Evolutionary conservation across 53 echinoderm and acorn worm species (phyloP).

Genomic region (Arbacia lixula): DNA sequence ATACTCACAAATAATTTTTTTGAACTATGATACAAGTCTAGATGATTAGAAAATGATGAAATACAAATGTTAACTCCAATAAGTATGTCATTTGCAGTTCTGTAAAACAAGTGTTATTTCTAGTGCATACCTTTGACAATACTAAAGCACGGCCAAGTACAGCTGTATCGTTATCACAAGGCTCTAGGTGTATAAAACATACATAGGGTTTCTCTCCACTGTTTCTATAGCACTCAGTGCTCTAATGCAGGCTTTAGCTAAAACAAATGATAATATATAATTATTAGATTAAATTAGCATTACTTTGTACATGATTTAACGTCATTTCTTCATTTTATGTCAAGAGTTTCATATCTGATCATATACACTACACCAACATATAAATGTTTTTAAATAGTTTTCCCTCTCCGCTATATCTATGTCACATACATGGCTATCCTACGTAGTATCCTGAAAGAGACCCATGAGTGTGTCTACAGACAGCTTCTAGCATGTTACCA

Average conservation of each 20-base stretch:
- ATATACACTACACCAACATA: conserved; percentile 52
- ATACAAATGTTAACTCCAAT: conserved; percentile 33
- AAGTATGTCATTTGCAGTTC: conserved; percentile 43
- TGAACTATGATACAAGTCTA: conserved; percentile 48
- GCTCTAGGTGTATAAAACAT: conserved; percentile 51
- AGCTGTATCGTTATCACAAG: conserved; percentile 16
- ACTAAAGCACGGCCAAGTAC: conserved; percentile 36
- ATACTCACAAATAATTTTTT: conserved; percentile 33
- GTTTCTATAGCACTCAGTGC: conserved; percentile 27
- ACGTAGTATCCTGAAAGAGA: not conserved
- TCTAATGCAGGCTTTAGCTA: conserved; percentile 26
- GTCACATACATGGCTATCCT: conserved; percentile 41
- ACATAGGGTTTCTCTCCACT: conserved; percentile 19
- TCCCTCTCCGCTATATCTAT: conserved; percentile 16
- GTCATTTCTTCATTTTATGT: conserved; percentile 9
- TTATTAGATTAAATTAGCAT: conserved; percentile 57
- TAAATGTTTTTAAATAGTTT: conserved; percentile 36
- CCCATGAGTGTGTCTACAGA: not conserved
- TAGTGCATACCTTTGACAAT: conserved; percentile 39
- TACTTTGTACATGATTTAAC: conserved; percentile 58
- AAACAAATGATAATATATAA: conserved; percentile 54
- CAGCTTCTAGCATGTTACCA: not conserved
- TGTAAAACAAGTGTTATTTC: conserved; percentile 27
- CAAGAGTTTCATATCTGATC: conserved; percentile 19
- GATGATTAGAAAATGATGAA: conserved; percentile 50